These are phyloP conservation scores for Phenganax subtilis DNA, from an alignment of 92 coral and sea anemone species.

Conservation along the genomic window DNA sequence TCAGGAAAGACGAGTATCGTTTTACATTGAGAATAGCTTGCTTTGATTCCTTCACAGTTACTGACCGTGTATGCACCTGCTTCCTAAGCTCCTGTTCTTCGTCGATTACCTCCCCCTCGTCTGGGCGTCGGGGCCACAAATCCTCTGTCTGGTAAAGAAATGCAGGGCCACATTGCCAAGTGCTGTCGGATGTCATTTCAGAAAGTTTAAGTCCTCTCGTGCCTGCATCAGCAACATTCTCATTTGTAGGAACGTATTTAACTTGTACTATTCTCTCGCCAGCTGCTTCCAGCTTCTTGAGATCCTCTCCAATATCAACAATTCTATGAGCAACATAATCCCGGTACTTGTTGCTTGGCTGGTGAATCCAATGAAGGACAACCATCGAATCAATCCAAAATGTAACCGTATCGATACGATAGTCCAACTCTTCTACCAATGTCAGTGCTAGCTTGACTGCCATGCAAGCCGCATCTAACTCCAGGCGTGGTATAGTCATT, in stretches of 20 bases:
- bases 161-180: constrained; percentile 51
- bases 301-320: constrained; percentile 24
- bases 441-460: constrained; percentile 26
- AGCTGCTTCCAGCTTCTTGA: neutral
- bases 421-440: constrained; percentile 20
- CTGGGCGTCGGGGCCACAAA: constrained; percentile 40
- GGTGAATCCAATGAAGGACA: constrained; percentile 32
- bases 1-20: constrained; percentile 45
- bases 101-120: constrained; percentile 33
- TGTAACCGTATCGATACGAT: constrained; percentile 1
- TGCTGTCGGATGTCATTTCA: constrained; percentile 41
- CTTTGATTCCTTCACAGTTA: constrained; percentile 9
- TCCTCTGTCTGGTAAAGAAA: constrained; percentile 43
- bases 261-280: constrained; percentile 22
- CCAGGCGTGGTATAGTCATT: constrained; percentile 30
- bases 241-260: constrained; percentile 18
- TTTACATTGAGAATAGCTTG: constrained; percentile 29
- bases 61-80: constrained; percentile 14
- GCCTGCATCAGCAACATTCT: constrained; percentile 47
- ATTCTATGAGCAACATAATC: constrained; percentile 47
- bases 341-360: constrained; percentile 39
- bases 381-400: constrained; percentile 46
- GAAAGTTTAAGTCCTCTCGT: constrained; percentile 39
- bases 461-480: constrained; percentile 36
- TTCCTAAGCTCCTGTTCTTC: constrained; percentile 24